These are phyloP conservation scores for Australoheros facetus DNA, from an alignment of 2,797 vertebrate species.

Conservation along the genomic window DNA sequence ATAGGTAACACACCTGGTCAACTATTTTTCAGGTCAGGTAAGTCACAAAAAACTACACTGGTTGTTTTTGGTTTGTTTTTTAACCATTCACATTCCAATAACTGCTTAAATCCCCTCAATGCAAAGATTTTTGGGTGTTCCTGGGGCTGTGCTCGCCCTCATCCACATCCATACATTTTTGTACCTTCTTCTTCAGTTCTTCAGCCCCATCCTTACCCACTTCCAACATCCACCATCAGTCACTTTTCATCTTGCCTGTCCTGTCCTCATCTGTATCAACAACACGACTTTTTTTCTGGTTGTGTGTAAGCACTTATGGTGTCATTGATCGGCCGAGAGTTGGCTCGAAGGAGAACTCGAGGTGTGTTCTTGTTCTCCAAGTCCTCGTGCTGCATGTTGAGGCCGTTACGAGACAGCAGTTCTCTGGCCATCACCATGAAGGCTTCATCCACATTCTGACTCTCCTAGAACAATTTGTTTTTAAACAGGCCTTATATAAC, in stretches of 20 bases:
- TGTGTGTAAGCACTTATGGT: neutral
- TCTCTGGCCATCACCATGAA: slow-evolving; percentile 78
- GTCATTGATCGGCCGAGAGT: slow-evolving; percentile 59
- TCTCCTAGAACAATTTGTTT: slow-evolving; percentile 52
- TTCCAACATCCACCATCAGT: neutral
- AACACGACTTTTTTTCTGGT: slow-evolving; percentile 73
- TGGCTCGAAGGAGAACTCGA: slow-evolving; percentile 52
- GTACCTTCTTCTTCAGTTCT: neutral
- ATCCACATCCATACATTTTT: neutral
- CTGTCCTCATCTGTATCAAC: slow-evolving; percentile 42
- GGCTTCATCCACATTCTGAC: slow-evolving; percentile 75
- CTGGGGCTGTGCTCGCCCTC: neutral
- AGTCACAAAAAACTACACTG: neutral
- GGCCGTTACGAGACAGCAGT: slow-evolving; percentile 75
- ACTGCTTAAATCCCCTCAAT: neutral
- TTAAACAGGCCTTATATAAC: too few relatives aligned
- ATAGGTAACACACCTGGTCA: neutral
- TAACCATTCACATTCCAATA: slow-evolving; percentile 4
- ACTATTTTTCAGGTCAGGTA: neutral
- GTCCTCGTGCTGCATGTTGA: slow-evolving; percentile 53
- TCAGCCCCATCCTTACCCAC: neutral
- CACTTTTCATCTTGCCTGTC: neutral
- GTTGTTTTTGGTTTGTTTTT: neutral
- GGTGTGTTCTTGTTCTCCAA: neutral
- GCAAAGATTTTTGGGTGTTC: neutral